Evolutionary conservation across 2,113 vertebrate genomes (phyloP).

Genomic region (Oxyura jamaicensis): DNA sequence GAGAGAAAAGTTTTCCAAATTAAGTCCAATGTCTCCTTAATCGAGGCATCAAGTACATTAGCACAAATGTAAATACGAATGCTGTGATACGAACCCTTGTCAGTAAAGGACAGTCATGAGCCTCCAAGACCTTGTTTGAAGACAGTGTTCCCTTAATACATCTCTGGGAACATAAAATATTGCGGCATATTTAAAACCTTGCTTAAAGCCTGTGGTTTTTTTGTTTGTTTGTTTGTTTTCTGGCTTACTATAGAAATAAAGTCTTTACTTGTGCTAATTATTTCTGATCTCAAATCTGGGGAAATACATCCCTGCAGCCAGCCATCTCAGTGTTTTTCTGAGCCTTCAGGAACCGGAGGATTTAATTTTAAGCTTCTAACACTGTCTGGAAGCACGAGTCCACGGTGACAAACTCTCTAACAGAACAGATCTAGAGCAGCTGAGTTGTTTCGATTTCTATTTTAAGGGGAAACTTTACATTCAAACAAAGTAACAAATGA

Average conservation of each 20-base stretch:
- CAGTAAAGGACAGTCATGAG: neutral
- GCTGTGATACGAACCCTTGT: neutral
- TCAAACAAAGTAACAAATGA: neutral
- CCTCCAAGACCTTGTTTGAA: neutral
- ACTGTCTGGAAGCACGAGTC: neutral
- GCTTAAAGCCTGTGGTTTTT: neutral
- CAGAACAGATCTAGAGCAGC: neutral
- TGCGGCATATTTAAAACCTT: neutral
- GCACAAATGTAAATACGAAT: neutral
- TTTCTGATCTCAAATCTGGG: neutral
- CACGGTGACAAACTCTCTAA: neutral
- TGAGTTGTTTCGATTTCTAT: neutral
- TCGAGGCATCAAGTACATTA: neutral
- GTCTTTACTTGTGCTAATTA: neutral
- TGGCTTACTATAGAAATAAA: neutral
- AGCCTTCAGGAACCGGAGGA: neutral
- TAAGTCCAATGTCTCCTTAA: neutral
- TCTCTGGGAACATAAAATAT: neutral
- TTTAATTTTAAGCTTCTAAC: neutral
- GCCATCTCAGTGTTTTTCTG: neutral
- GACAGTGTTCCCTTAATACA: neutral
- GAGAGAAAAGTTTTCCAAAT: slow-evolving; percentile 21
- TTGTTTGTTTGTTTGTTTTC: neutral
- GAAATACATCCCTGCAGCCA: neutral
- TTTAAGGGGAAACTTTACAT: neutral